Conservation (phyloP, 2,113 vertebrate species). For the Tapirus terrestris region DNA sequence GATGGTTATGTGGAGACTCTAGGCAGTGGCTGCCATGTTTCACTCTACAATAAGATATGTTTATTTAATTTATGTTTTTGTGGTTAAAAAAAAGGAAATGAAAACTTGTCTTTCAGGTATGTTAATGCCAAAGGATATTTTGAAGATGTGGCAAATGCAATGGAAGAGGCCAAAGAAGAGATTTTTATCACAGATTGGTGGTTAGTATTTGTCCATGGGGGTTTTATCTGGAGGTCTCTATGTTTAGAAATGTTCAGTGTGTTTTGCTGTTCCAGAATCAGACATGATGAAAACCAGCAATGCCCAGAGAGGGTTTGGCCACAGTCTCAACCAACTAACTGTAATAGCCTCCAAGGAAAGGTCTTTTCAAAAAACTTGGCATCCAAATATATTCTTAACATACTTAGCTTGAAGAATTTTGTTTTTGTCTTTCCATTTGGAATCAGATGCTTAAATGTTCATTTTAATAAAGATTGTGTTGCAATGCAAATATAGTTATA, state of each 20-base stretch:
- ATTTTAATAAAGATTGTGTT: neutral
- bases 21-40: neutral
- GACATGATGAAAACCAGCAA: slow-evolving; percentile 71
- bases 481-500: neutral
- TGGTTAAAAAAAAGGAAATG: neutral
- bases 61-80: neutral
- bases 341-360: slow-evolving; percentile 67
- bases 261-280: slow-evolving; percentile 41
- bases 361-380: slow-evolving; percentile 81
- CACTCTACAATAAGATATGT: fast-evolving
- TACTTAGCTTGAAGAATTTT: slow-evolving; percentile 63
- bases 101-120: slow-evolving; percentile 90
- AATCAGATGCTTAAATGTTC: neutral
- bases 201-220: slow-evolving; percentile 86
- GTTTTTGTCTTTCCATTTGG: slow-evolving; percentile 45
- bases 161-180: slow-evolving; percentile 96
- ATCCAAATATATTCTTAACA: slow-evolving; percentile 68
- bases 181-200: slow-evolving; percentile 99
- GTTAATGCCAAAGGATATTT: slow-evolving; percentile 97
- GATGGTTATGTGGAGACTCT: neutral
- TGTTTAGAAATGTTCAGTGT: neutral
- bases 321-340: slow-evolving; percentile 72
- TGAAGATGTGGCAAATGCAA: slow-evolving; percentile 95
- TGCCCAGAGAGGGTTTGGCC: slow-evolving; percentile 80
- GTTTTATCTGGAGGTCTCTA: slow-evolving; percentile 32